Evolutionary conservation across 2,113 vertebrate species (phyloP), one percentile per base, ranked within the genome.

Genomic region (Columba livia): DNA sequence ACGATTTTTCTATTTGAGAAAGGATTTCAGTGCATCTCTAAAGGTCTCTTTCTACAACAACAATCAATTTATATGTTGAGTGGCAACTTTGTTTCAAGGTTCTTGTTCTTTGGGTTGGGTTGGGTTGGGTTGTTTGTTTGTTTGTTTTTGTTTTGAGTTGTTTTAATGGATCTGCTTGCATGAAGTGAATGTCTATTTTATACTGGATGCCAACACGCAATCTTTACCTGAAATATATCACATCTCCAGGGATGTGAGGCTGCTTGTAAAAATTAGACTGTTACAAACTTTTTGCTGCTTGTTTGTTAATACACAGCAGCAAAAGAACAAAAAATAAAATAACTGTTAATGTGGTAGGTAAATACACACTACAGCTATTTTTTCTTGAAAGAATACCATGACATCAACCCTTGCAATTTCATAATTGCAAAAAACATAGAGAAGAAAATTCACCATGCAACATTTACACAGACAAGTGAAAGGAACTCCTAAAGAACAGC

Each of bases 271-370:
- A 70, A 36, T 21, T 29, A 32, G 5, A 48, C 23, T n/a, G 16
- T 32, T 72, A 90, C 4, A 6, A 85, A 31, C n/a, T n/a, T n/a
- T n/a, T n/a, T n/a, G n/a, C n/a, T n/a, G n/a, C n/a, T n/a, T n/a
- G n/a, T 67, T 53, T 72, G 34, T 60, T 89, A 81, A 71, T 54
- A 47, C 2, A 34, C 6, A 71, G 19, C n/a, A 56, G 17, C 11
- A 70, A 69, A 88, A 94, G 6, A 89, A 78, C 12, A 71, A 70
- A 74, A 89, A 73, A 25, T 38, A 56, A 84, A 90, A 50, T 31
- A 29, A 32, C 32, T 79, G 77, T 32, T 56, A 64, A n/a, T 2
- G 2, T 61, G 14, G 17, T 87, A 88, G 15, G 47, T 48, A 61
- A 85, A 81, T 56, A 81, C 3, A 44, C 16, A 34, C 15, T 64